Base-by-base conservation (phyloP, 1,140 invertebrate genomes). In the Neodiprion lecontei region DNA sequence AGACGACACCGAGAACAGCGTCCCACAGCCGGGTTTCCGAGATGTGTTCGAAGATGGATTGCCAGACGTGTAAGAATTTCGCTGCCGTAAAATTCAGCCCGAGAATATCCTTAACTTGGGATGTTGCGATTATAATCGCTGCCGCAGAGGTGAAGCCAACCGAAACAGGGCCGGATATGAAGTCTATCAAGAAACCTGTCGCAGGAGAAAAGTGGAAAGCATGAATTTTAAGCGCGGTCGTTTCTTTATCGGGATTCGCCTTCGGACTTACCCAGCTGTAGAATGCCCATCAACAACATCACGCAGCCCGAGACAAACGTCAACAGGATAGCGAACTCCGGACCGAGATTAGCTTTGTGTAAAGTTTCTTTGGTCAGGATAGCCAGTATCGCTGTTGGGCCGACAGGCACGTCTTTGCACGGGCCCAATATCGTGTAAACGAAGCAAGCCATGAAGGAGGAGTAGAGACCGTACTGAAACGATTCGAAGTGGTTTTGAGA, bases 151-250 rank as follows among this genome's bases (percentile, higher is more conserved):
- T 97, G 87, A 97, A 98, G 1, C 95, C 95, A 74, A 94, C 94
- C 14, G 96, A 96, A 21, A 97, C 96, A n/a, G 96, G 95, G 50
- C 94, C 93, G 47, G 95, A 96, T 79, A 98, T 97, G 88, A 96
- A 97, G 86, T 97, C 95, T 76, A 97, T 94, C 75, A 98, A 87
- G 84, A 97, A 97, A 70, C 96, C 96, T 96, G 88, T 72, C 77
- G 83, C 77, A 78, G 80, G 69, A 74, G 79, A 28, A 77, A 75
- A 75, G 14, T 70, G 50, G 61, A 67, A 66, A 40, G 28, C 28
- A 40, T 40, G 28, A 21, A 21, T 21, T 21, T 48, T 11, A 5
- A 8, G 9, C 11, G 23, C 9, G 1, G 9, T 53, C 9, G 1
- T 73, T 23, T 5, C 17, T 61, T 61, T 17, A 9, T 40, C 28